Evolutionary conservation across 1,140 invertebrate species (phyloP).

Genomic region (Bombus pascuorum): DNA sequence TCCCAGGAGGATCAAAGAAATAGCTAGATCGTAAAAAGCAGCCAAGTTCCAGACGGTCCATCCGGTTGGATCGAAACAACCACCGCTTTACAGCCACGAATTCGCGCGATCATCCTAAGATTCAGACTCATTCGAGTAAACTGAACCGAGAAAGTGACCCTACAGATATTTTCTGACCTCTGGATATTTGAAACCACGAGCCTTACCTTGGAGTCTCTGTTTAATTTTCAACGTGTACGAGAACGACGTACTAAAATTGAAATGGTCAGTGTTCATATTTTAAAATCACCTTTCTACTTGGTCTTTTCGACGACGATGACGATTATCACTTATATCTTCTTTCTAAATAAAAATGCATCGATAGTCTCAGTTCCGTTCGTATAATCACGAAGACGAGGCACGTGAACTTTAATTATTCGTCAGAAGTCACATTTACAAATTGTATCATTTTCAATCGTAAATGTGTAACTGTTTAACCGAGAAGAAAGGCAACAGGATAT

Average conservation of each 20-base stretch:
- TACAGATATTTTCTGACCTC: background rate
- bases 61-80: background rate
- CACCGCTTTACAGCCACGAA: background rate
- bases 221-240: background rate
- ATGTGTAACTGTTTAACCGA: background rate
- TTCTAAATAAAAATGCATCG: too few species aligned
- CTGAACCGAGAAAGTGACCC: background rate
- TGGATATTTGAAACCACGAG: background rate
- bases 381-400: too few species aligned
- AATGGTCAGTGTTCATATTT: background rate
- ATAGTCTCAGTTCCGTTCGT: too few species aligned
- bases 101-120: background rate
- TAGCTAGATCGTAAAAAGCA: conserved; percentile 1
- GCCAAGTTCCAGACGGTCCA: too few species aligned
- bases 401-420: too few species aligned
- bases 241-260: background rate
- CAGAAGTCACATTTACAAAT: too few species aligned
- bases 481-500: background rate
- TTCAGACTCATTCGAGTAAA: too few species aligned
- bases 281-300: background rate
- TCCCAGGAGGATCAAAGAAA: background rate
- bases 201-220: too few species aligned
- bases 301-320: background rate
- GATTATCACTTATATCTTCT: too few species aligned
- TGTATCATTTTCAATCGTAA: too few species aligned